Evolutionary conservation across 64 coral and sea anemone genomes (phyloP).

Genomic region (Catalaphyllia jardinei): DNA sequence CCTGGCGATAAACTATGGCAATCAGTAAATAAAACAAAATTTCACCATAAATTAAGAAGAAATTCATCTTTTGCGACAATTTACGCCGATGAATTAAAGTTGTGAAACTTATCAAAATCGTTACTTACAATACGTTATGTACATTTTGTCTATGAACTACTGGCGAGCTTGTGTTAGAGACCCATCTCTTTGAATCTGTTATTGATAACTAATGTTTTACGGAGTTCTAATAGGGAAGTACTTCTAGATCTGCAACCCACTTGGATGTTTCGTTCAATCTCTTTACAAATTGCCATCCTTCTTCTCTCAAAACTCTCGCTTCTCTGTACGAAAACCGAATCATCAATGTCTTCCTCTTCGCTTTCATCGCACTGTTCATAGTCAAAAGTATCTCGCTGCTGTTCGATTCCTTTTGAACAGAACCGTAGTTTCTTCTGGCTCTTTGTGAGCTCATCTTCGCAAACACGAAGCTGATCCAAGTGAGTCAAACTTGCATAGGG

Average conservation of each 20-base stretch:
- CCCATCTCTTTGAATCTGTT: conserved; percentile 52
- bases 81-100: not conserved
- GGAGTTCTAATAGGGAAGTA: not conserved
- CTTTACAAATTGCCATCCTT: conserved; percentile 39
- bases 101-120: not conserved
- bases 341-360: conserved; percentile 22
- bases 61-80: no score
- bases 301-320: conserved; percentile 6
- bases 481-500: conserved; percentile 18
- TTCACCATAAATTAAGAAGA: no score
- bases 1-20: no score
- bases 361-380: not conserved
- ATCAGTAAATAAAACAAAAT: no score
- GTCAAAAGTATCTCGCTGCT: not conserved
- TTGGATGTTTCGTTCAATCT: not conserved
- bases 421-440: not conserved
- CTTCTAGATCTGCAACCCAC: not conserved
- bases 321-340: not conserved
- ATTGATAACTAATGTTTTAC: conserved; percentile 29
- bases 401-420: not conserved
- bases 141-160: not conserved
- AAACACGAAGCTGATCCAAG: not conserved
- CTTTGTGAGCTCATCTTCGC: conserved; percentile 11
- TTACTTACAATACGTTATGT: not conserved
- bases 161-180: not conserved